Percentiles rank a stretch among this genome's conserved stretches.
phyloP scores from a whole-genome alignment of 2,888 invertebrate genomes.

The Rhogogaster chlorosoma region DNA sequence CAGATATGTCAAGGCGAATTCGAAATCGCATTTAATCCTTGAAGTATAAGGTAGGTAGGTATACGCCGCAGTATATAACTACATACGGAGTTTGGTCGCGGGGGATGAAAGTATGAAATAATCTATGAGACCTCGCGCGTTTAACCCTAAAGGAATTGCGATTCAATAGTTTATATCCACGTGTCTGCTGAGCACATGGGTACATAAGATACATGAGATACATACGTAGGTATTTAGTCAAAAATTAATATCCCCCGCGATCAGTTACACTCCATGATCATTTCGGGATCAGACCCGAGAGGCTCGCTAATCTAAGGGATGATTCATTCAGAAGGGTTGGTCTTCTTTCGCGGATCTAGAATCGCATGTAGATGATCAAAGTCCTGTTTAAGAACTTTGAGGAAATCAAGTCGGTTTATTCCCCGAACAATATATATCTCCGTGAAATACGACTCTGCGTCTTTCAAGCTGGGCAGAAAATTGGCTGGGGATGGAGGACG shows the following conservation, averaged over 20 bases:
- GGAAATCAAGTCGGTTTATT: slow-evolving; percentile 3
- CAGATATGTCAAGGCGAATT: slow-evolving; percentile 19
- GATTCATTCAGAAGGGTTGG: neutral
- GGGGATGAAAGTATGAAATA: slow-evolving; percentile 28
- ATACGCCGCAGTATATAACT: neutral
- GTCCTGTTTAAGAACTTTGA: neutral
- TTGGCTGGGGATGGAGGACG: neutral
- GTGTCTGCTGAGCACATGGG: neutral
- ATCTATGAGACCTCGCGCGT: slow-evolving; percentile 19
- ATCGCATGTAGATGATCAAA: neutral
- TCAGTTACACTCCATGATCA: neutral
- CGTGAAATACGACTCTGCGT: neutral
- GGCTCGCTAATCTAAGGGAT: neutral
- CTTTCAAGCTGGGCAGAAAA: neutral
- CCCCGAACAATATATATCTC: neutral
- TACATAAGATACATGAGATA: too few relatives aligned
- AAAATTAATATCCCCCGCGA: neutral
- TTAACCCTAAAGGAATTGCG: neutral
- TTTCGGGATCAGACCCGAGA: neutral
- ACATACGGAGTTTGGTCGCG: neutral
- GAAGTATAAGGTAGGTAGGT: neutral
- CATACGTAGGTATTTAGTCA: neutral
- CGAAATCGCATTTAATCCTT: slow-evolving; percentile 26
- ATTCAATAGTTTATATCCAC: neutral
- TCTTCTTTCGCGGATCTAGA: neutral